phyloP scores from a whole-genome alignment of 92 coral and sea anemone species.

The Porites divaricata region DNA sequence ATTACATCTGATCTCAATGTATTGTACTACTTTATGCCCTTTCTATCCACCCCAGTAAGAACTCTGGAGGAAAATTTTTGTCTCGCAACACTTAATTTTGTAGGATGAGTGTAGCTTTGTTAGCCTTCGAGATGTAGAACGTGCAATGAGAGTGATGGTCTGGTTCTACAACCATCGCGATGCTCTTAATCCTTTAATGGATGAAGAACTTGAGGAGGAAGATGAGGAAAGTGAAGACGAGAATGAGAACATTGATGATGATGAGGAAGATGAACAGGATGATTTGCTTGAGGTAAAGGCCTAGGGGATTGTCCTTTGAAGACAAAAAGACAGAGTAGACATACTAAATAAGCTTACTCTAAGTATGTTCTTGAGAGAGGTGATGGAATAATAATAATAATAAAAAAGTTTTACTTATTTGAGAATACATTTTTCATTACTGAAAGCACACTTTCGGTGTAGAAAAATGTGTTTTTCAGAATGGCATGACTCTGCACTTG shows the following conservation, averaged over 20 bases:
- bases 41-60: background rate
- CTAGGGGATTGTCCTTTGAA: too few relatives aligned
- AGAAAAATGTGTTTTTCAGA: too few relatives aligned
- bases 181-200: constrained; percentile 53
- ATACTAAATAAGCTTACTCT: background rate
- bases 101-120: constrained; percentile 90
- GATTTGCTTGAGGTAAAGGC: constrained; percentile 10
- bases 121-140: constrained; percentile 84
- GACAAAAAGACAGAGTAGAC: too few relatives aligned
- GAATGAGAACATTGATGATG: constrained; percentile 24
- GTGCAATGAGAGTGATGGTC: constrained; percentile 76
- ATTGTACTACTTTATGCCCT: background rate
- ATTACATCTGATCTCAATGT: too few relatives aligned
- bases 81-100: background rate
- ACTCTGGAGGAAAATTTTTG: background rate
- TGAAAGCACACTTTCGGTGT: too few relatives aligned
- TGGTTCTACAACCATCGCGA: constrained; percentile 72
- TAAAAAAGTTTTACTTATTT: too few relatives aligned
- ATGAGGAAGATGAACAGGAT: constrained; percentile 20
- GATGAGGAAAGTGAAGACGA: constrained; percentile 20
- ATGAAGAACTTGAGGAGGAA: constrained; percentile 14
- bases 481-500: background rate
- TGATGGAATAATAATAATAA: constrained; percentile 14
- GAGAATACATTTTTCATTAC: too few relatives aligned
- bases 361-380: background rate